These are phyloP conservation scores for Otis tarda DNA, from an alignment of 2,113 vertebrate genomes.

Conservation along the genomic window DNA sequence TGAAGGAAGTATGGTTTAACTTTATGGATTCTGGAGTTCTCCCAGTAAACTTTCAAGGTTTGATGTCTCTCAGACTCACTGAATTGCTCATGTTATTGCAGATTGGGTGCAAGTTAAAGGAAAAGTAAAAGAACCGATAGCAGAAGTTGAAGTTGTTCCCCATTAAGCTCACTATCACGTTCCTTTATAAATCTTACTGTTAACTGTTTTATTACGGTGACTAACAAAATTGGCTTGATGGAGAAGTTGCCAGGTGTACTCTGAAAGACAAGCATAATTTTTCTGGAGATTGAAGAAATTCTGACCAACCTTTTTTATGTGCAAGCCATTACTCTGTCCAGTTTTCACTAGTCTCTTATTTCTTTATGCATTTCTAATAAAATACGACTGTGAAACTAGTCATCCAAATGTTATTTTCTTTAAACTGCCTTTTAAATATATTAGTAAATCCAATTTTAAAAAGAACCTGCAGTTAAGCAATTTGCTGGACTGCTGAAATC, in stretches of 20 bases:
- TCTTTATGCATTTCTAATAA: background rate
- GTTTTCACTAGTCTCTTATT: background rate
- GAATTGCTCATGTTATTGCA: slow-evolving; percentile 23
- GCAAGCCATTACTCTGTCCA: background rate
- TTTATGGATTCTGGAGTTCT: slow-evolving; percentile 67
- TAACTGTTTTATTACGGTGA: background rate
- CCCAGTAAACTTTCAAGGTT: slow-evolving; percentile 64
- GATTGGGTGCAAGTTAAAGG: slow-evolving; percentile 8
- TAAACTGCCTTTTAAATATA: background rate
- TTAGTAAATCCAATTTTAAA: background rate
- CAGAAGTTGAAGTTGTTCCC: background rate
- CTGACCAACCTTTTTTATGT: background rate
- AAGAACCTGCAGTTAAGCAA: background rate
- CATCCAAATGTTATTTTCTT: background rate
- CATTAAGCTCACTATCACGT: background rate
- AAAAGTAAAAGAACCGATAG: background rate
- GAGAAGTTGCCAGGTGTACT: background rate
- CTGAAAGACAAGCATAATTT: background rate
- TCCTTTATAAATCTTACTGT: background rate
- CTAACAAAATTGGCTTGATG: background rate
- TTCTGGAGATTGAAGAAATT: background rate
- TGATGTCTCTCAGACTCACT: slow-evolving; percentile 51
- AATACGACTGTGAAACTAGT: background rate
- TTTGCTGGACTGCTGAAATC: background rate
- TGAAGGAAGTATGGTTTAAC: slow-evolving; percentile 56